Base-by-base conservation (phyloP, 2,888 invertebrate genomes). In the Agriopis marginaria region DNA sequence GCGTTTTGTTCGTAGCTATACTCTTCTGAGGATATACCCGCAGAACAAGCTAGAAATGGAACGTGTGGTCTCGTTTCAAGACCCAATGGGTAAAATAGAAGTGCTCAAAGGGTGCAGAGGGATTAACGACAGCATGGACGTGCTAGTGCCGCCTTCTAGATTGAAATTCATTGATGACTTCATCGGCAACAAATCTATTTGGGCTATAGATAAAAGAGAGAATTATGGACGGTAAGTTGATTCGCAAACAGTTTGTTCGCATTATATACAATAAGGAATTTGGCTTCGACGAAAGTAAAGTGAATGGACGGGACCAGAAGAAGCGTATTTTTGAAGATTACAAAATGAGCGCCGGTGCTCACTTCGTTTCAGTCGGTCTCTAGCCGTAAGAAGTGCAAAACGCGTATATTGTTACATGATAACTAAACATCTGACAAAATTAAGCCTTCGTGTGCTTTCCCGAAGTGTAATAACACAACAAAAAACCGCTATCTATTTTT, bases 171-270 rank as follows among this genome's bases (percentile, higher is more conserved):
- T 92, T 1, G 64, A 84, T n/a, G 72, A 86, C 0, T 89, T 86
- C 23, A 86, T 87, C 0, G 70, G 74, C 1, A 45, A 53, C n/a
- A 45, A 45, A 8, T 45, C 44, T n/a, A 23, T 11, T 23, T 45
- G 44, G 53, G 12, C 23, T n/a, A n/a, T 62, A n/a, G 23, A 53
- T 0, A 54, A 53, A 62, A 17, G 53, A 6, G 70, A 68, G 7
- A 77, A 90, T 68, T 94, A 93, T 79, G 92, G 93, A 70, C 89
- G 90, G 93, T 91, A 58, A 67, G 83, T 80, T 44, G 5, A 17
- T 40, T 55, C 7, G 39, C n/a, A 51, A 56, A 40, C 54, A 11
- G 58, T 49, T 32, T 32, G 3, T 5, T 32, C 32, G 1, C 32
- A 32, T 32, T 32, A 32, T 5, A 3, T 32, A 32, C 3, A 32